Evolutionary conservation across 2,888 invertebrate species (phyloP).

Genomic region (Cacoxenus indagator): DNA sequence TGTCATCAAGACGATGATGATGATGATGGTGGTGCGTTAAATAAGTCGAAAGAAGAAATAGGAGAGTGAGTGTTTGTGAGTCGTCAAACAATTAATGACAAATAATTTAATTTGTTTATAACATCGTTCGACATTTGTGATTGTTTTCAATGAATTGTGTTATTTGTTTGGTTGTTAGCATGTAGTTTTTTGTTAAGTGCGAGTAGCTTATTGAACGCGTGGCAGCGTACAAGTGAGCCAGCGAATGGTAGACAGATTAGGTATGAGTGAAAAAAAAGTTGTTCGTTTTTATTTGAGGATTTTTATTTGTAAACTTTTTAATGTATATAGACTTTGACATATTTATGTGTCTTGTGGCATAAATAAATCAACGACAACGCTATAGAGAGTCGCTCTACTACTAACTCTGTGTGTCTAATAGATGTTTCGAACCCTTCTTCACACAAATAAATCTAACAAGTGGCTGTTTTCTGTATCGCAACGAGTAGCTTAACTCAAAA

Average conservation of each 20-base stretch:
- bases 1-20: too few species aligned
- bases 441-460: too few species aligned
- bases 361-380: constrained; percentile 7
- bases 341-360: constrained; percentile 15
- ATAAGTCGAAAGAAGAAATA: too few species aligned
- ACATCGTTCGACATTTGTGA: constrained; percentile 2
- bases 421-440: background rate
- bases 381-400: too few species aligned
- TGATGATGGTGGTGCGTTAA: too few species aligned
- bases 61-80: background rate
- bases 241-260: too few species aligned
- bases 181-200: background rate
- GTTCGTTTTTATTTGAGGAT: background rate
- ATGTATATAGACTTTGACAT: constrained; percentile 12
- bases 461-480: too few species aligned
- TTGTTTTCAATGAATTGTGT: background rate
- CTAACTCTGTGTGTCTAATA: background rate
- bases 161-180: background rate
- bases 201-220: background rate
- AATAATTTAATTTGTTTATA: constrained; percentile 16
- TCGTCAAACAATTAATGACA: background rate
- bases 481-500: too few species aligned
- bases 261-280: too few species aligned
- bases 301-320: constrained; percentile 1
- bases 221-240: background rate